These are phyloP conservation scores for Sarcophaga subvicina DNA, from an alignment of 2,888 invertebrate species.

Conservation along the genomic window DNA sequence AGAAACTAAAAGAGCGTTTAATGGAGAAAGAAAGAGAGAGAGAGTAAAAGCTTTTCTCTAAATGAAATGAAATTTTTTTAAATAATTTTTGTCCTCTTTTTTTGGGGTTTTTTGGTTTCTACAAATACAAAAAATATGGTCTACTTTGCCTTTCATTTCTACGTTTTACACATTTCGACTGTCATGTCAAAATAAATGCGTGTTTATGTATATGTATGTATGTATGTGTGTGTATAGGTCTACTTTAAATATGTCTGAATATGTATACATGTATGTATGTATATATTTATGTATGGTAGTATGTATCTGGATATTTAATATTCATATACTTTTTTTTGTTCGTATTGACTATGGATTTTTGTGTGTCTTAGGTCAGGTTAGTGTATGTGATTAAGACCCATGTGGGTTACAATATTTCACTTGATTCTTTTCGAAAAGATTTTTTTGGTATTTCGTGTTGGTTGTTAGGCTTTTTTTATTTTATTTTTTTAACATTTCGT, in stretches of 20 bases:
- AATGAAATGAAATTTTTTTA: background rate
- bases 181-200: conserved; percentile 35
- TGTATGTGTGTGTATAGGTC: background rate
- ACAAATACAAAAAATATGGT: conserved; percentile 4
- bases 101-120: too few relatives aligned
- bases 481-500: background rate
- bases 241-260: conserved; percentile 24
- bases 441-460: conserved; percentile 6
- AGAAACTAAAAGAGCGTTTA: too few relatives aligned
- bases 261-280: conserved; percentile 34
- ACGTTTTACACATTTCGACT: conserved; percentile 19
- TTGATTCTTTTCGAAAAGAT: conserved; percentile 30
- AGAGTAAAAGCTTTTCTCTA: too few relatives aligned
- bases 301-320: conserved; percentile 55
- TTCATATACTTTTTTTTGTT: conserved; percentile 53
- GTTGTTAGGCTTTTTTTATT: conserved; percentile 4
- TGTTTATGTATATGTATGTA: background rate
- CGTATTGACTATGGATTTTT: conserved; percentile 65
- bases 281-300: conserved; percentile 15
- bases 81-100: background rate
- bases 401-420: conserved; percentile 45
- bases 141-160: conserved; percentile 13
- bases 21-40: background rate
- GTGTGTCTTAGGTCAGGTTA: conserved; percentile 65
- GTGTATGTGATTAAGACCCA: conserved; percentile 41